phyloP scores from a whole-genome alignment of 2,113 vertebrate genomes.

The Mellivora capensis region DNA sequence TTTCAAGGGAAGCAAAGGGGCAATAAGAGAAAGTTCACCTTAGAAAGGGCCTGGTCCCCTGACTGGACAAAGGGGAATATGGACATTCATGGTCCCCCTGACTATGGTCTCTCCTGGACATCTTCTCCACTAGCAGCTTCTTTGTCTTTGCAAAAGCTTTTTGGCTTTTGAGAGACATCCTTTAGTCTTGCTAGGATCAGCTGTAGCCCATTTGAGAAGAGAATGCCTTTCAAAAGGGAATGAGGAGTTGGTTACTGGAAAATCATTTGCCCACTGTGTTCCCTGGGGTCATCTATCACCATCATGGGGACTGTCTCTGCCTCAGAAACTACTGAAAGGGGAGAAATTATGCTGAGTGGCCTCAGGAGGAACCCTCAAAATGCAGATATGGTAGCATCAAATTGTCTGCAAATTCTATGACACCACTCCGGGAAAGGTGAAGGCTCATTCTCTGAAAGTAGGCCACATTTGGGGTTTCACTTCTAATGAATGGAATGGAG shows the following conservation, averaged over 20 bases:
- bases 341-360: background rate
- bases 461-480: background rate
- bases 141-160: background rate
- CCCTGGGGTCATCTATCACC: background rate
- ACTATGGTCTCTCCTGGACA: background rate
- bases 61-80: background rate
- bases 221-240: background rate
- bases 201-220: background rate
- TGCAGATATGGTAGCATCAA: background rate
- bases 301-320: no score
- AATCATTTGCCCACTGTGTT: background rate
- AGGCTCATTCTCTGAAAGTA: background rate
- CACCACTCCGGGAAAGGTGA: background rate
- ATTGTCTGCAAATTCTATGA: background rate
- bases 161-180: background rate
- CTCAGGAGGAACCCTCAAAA: background rate
- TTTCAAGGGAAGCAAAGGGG: conserved; percentile 39
- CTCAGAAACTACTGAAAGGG: background rate
- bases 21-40: background rate
- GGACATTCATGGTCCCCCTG: background rate
- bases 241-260: background rate
- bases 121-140: background rate
- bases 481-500: background rate
- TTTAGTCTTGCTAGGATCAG: background rate
- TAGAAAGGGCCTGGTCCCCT: background rate